Percentiles rank a stretch among this genome's conserved stretches.
Evolutionary conservation across 2,113 vertebrate genomes (phyloP).

Genomic region (Pica pica): DNA sequence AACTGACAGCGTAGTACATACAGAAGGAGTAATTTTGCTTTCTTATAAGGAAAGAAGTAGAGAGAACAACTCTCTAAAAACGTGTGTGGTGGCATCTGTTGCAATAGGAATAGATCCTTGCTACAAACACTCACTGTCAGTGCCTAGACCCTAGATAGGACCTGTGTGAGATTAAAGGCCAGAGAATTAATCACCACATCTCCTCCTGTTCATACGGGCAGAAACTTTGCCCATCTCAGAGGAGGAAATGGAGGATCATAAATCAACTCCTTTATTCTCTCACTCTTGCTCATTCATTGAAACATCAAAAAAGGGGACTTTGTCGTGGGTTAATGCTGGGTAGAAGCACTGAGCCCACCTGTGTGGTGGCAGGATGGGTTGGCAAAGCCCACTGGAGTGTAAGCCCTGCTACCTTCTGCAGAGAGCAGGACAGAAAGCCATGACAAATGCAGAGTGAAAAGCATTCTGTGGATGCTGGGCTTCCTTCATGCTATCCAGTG

Average conservation of each 20-base stretch:
- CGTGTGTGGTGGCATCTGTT: neutral
- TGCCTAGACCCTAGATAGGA: neutral
- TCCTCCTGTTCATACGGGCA: conserved; percentile 27
- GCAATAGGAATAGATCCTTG: neutral
- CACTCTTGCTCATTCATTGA: neutral
- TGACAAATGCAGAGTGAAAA: neutral
- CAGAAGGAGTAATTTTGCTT: neutral
- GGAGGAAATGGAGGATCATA: neutral
- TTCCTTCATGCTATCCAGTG: neutral
- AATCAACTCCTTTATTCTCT: neutral
- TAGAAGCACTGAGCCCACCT: neutral
- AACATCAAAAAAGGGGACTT: neutral
- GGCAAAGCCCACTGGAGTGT: neutral
- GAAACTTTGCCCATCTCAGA: conserved; percentile 16
- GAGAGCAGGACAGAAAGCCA: neutral
- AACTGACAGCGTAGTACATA: neutral
- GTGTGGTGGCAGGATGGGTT: neutral
- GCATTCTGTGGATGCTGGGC: neutral
- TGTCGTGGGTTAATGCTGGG: neutral
- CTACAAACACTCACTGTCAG: neutral
- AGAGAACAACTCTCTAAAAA: neutral
- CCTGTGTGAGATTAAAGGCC: neutral
- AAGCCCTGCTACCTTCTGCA: neutral
- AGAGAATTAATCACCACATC: neutral
- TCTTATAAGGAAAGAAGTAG: neutral